These are phyloP conservation scores for Lithophane ornitopus DNA, from an alignment of 2,888 invertebrate genomes.

Conservation along the genomic window DNA sequence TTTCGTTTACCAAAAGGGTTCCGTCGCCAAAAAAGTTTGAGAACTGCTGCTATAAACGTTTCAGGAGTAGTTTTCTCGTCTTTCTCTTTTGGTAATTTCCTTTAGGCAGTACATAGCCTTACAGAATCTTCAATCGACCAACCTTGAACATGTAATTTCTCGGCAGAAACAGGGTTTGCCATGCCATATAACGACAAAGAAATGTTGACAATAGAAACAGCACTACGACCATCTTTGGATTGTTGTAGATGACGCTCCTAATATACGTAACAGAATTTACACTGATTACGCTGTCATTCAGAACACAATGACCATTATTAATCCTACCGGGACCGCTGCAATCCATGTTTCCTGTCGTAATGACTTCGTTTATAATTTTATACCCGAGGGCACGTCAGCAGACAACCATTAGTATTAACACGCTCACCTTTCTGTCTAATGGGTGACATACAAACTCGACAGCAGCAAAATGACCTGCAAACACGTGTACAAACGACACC, in stretches of 20 bases:
- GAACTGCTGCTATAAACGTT: conserved; percentile 17
- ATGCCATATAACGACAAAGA: neutral
- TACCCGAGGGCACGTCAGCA: conserved; percentile 11
- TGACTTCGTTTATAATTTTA: conserved; percentile 40
- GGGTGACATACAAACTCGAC: conserved; percentile 34
- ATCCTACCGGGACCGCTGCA: conserved; percentile 20
- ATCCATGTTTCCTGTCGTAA: conserved; percentile 33
- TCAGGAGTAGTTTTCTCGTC: neutral
- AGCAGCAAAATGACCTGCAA: conserved; percentile 38
- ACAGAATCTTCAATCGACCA: neutral
- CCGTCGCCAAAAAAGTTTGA: too few relatives aligned
- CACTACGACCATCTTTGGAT: neutral
- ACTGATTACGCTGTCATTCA: neutral
- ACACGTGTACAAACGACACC: conserved; percentile 49
- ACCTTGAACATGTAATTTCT: neutral
- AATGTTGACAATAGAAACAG: neutral
- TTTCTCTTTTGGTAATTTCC: conserved; percentile 10
- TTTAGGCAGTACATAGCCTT: neutral
- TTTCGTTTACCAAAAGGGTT: too few relatives aligned
- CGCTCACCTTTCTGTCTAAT: conserved; percentile 53
- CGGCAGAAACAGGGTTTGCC: neutral
- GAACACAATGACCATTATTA: conserved; percentile 19
- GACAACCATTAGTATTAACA: conserved; percentile 46
- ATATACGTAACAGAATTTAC: conserved; percentile 3
- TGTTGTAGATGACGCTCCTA: neutral